Evolutionary conservation across 2,797 vertebrate species (phyloP), one percentile per base, ranked within the genome.

Genomic region (Ciconia nigra): DNA sequence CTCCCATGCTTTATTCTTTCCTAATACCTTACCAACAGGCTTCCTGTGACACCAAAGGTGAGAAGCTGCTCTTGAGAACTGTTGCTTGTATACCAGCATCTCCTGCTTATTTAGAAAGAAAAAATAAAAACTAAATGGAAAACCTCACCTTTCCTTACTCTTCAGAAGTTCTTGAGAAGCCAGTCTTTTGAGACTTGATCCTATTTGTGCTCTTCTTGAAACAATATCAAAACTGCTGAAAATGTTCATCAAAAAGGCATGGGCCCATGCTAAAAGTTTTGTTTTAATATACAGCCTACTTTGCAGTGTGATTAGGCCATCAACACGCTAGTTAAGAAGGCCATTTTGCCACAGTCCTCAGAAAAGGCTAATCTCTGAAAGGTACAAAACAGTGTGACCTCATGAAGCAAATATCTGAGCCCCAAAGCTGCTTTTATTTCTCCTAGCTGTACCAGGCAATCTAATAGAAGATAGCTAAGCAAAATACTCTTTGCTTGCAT

Each of bases 361-460:
- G 22, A 87, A 70, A 5, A 70, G 42, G 13, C 35, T 77, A 19
- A 47, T 61, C 25, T 47, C 37, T 61, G 3, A 42, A 76, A 90
- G 63, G 10, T 33, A 21, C 26, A 39, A 90, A 97, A 47, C 10
- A 26, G 13, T 52, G 26, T 90, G 47, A 83, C 9, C 17, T 92
- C 61, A 57, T 61, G 35, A 89, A 87, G 25, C n/a, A 95, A 73
- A 13, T 59, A 70, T n/a, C 29, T 70, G 67, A 89, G 55, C 63
- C 31, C 59, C 44, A 72, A 85, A 93, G 66, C 31, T 80, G 59
- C 59, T 85, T 76, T 90, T 61, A 33, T 87, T 79, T 87, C 28
- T 91, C 22, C 19, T 15, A 69, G 24, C n/a, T 78, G 33, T 72
- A 72, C 42, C 13, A 73, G 67, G 33, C 37, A 20, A 54, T 42